phyloP scores from a whole-genome alignment of 2,888 invertebrate species.

The Limnephilus rhombicus region DNA sequence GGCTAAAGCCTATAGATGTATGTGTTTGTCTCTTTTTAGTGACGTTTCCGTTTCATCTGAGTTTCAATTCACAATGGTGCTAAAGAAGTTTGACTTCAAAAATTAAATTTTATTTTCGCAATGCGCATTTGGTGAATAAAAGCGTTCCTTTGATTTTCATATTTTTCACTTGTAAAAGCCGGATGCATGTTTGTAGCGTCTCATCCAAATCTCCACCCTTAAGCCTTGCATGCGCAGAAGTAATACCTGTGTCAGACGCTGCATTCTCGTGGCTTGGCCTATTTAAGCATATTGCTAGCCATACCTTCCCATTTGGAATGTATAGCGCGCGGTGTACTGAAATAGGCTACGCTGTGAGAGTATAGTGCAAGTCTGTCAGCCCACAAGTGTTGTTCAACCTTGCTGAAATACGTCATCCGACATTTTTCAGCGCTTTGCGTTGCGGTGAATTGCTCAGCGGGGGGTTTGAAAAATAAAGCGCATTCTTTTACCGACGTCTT shows the following conservation, averaged over 20 bases:
- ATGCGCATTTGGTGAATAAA: background rate
- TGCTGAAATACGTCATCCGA: background rate
- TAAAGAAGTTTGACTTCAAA: no score
- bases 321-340: no score
- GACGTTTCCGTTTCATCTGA: no score
- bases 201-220: background rate
- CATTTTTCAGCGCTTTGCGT: background rate
- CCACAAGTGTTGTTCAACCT: background rate
- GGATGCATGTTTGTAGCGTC: background rate
- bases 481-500: conserved; percentile 3
- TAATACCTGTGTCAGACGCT: background rate
- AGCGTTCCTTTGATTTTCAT: background rate
- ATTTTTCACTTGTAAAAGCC: background rate
- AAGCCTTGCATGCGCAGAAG: background rate
- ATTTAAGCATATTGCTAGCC: no score
- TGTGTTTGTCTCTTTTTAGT: no score
- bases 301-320: no score
- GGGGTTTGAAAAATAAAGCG: conserved; percentile 11
- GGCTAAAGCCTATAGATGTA: no score
- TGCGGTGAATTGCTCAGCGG: background rate
- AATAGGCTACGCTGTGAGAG: no score
- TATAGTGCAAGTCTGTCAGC: no score
- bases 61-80: no score
- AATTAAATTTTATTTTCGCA: background rate
- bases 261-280: no score